Evolutionary conservation across 2,113 vertebrate genomes (phyloP), one percentile per base, ranked within the genome.

Genomic region (Dromiciops gliroides): DNA sequence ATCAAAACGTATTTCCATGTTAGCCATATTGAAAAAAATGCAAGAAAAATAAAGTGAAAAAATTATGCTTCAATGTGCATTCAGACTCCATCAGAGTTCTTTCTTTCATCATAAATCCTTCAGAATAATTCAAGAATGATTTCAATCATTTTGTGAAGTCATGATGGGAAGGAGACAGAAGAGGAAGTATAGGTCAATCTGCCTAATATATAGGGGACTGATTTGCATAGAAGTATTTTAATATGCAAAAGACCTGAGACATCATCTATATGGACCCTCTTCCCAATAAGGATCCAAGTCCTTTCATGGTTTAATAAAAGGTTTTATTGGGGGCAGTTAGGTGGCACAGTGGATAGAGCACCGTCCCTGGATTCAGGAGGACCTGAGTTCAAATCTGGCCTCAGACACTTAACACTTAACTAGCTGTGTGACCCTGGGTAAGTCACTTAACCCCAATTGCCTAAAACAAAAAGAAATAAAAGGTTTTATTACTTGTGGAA

Each of bases 81-180:
- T 7, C 60, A n/a, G 14, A n/a, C 12, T n/a, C 60, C 37, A n/a
- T 75, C 19, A 23, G 37, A 23, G 37, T 44, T 83, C 37, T n/a
- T 75, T n/a, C 37, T 83, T 83, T 83, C 67, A 83, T 83, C n/a
- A n/a, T 8, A 44, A 44, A 83, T 83, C 37, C 2, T 83, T 83
- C n/a, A 44, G 37, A 44, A 44, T 44, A 83, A 19, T 83, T 1
- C n/a, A 83, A 22, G 67, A 83, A 83, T 88, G 49, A 83, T 56
- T n/a, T 89, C 93, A 75, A 93, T 50, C 89, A 24, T 12, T 3
- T 49, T 96, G 47, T 95, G 51, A 93, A 44, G n/a, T 83, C 56
- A 94, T 67, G 49, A 91, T 94, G 49, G 49, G 91, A 96, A 93
- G 23, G 26, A 92, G 24, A 9, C 60, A 47, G 50, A 31, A 88